Base-by-base conservation (phyloP, 2,888 invertebrate genomes). In the Abrostola triplasia region DNA sequence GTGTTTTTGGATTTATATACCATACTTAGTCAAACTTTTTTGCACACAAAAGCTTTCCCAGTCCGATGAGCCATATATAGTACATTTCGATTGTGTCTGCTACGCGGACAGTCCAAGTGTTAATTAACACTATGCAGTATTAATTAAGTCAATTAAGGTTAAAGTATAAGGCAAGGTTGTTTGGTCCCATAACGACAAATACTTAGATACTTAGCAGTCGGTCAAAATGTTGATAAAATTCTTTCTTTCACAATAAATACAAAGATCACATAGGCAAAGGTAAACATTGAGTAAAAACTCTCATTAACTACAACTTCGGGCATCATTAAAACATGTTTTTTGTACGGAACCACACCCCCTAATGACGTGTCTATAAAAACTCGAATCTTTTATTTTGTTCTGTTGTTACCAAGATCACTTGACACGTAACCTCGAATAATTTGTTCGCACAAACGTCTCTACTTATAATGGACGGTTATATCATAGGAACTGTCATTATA, bases 341-440 rank as follows among this genome's bases (percentile, higher is more conserved):
- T 81, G 59, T 84, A 79, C 84, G 62, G 84, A 82, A 84, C 84
- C 83, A 67, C 54, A 51, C n/a, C n/a, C 37, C 42, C 40, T 68
- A 75, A 70, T 60, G 74, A 65, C 69, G 59, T 58, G 70, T 67
- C 76, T 70, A 72, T 60, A 57, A 52, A 67, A 64, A 66, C 55
- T 55, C 60, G 62, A 64, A 64, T 76, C 73, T 69, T 84, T 81
- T 82, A 82, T 81, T 82, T 80, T 83, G 83, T 67, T 79, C 81
- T 58, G 76, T 76, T 64, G 35, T 6, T 11, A 47, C 83, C 73
- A 79, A 44, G 35, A 36, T 57, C 55, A 36, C 35, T 48, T 64
- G 79, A 73, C 12, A 72, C 59, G 11, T 57, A 9, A 12, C 53
- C 36, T n/a, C 1, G 5, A 69, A 36, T 35, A 47, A 50, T 24